Conservation (phyloP, 2,113 vertebrate genomes). For the Bambusicola thoracicus region DNA sequence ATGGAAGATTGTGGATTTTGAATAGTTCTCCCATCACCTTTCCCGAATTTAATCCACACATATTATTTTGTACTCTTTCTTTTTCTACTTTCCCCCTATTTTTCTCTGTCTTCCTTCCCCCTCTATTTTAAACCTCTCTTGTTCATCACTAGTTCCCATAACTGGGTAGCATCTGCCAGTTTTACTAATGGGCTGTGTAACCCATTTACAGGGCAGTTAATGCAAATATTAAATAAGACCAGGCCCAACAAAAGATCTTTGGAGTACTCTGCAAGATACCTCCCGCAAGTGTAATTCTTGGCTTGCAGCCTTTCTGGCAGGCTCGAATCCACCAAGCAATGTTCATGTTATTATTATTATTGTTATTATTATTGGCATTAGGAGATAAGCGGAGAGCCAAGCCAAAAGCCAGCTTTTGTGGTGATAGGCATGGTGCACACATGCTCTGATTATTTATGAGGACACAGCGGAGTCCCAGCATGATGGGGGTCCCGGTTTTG, state of each 20-base stretch:
- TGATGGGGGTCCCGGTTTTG: not conserved
- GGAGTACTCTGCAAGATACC: conserved; percentile 51
- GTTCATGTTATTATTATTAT: conserved; percentile 67
- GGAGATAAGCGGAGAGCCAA: conserved; percentile 38
- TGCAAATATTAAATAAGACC: conserved; percentile 68
- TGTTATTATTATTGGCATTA: conserved; percentile 67
- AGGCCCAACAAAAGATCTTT: conserved; percentile 70
- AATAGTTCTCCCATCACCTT: not conserved
- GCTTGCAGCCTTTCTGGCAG: conserved; percentile 50
- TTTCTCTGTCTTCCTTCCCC: not conserved
- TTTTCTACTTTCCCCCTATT: not conserved
- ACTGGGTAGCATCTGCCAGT: conserved; percentile 56
- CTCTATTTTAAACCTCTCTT: not conserved
- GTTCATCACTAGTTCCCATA: not conserved
- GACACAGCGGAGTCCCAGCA: not conserved
- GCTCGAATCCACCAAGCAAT: conserved; percentile 43
- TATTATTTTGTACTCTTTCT: not conserved
- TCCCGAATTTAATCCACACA: not conserved
- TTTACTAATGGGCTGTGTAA: conserved; percentile 67
- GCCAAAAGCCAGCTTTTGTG: not conserved
- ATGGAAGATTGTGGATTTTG: not conserved
- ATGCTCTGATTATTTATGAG: conserved; percentile 46
- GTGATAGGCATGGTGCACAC: conserved; percentile 46
- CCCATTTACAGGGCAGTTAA: conserved; percentile 63
- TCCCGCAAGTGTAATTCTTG: conserved; percentile 70